A percentile compares a stretch with the other conserved stretches of the same genome.
Conservation (phyloP, 2,797 vertebrate species). For the Myotis myotis region DNA sequence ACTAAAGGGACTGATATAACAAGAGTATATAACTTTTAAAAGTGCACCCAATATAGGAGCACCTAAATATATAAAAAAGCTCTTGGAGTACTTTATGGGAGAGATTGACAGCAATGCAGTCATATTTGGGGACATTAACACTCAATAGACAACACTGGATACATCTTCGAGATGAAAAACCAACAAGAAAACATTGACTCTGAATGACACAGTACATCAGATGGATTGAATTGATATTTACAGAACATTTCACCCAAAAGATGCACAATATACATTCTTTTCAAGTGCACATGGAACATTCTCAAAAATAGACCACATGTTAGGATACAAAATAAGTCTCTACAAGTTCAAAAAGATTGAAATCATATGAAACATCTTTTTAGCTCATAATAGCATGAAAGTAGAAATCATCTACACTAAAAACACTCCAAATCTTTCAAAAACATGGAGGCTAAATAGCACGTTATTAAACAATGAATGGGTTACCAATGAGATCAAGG, state of each 20-base stretch:
- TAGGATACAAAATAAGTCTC: not conserved
- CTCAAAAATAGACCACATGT: not conserved
- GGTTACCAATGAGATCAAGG: too few species aligned
- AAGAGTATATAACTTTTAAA: not conserved
- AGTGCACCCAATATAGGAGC: not conserved
- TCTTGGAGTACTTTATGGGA: not conserved
- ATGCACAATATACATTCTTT: not conserved
- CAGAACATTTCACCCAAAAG: not conserved
- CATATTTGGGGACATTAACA: not conserved
- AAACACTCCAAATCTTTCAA: too few species aligned
- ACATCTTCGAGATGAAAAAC: not conserved
- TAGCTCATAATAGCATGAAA: too few species aligned
- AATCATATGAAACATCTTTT: not conserved
- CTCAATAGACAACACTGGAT: not conserved
- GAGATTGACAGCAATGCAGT: not conserved
- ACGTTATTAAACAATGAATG: too few species aligned
- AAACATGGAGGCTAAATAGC: too few species aligned
- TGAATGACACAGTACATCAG: not conserved
- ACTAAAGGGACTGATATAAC: not conserved
- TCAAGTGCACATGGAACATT: not conserved
- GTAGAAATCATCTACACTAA: too few species aligned
- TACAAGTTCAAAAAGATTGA: not conserved
- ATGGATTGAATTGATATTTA: not conserved
- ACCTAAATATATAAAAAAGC: not conserved
- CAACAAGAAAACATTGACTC: not conserved